Evolutionary conservation across 2,113 vertebrate species (phyloP).

Genomic region (Neogale vison): DNA sequence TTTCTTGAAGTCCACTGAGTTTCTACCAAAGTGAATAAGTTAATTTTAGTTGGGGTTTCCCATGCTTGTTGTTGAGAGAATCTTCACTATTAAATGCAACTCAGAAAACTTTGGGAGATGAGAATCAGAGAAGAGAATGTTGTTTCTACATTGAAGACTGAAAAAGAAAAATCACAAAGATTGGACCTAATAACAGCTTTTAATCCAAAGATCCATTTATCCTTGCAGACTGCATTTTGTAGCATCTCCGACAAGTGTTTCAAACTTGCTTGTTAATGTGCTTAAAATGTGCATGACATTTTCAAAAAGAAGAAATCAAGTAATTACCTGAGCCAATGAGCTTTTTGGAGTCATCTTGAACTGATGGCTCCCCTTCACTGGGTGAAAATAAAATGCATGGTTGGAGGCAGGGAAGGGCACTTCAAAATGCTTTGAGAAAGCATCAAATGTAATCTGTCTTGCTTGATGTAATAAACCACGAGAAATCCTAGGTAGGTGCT

Average conservation of each 20-base stretch:
- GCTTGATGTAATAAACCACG: constrained; percentile 8
- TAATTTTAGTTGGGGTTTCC: not conserved
- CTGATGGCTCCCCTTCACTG: not conserved
- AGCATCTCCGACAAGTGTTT: constrained; percentile 57
- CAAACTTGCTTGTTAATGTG: constrained; percentile 58
- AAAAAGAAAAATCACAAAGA: constrained; percentile 21
- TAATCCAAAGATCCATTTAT: constrained; percentile 58
- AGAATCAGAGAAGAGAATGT: not conserved
- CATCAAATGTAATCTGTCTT: not conserved
- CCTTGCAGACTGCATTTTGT: constrained; percentile 40
- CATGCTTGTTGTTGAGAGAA: not conserved
- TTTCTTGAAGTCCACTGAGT: not conserved
- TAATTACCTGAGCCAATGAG: constrained; percentile 49
- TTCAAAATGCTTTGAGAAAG: constrained; percentile 38
- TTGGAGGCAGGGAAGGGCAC: not conserved
- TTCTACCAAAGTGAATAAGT: not conserved
- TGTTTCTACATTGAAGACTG: not conserved
- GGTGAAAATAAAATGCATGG: constrained; percentile 13
- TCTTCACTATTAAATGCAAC: not conserved
- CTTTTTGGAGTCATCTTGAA: constrained; percentile 34
- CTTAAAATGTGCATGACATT: constrained; percentile 63
- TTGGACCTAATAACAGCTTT: constrained; percentile 56
- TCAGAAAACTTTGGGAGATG: not conserved
- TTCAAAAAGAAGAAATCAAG: constrained; percentile 61
- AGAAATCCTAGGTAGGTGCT: not conserved